Conservation (phyloP, 2,888 invertebrate genomes). For the Lamellibrachia columna region DNA sequence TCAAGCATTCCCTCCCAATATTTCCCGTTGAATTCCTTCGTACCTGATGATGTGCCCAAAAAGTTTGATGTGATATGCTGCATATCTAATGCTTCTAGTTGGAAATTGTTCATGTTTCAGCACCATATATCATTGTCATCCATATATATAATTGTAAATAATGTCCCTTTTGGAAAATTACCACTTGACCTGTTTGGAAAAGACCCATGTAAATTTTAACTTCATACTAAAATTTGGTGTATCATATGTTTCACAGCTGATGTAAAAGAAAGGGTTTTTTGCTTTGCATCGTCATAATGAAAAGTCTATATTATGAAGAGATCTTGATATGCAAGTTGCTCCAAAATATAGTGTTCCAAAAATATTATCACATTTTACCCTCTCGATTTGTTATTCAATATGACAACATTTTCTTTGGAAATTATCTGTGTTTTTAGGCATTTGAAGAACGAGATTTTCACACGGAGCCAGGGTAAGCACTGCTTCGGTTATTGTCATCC, state of each 20-base stretch:
- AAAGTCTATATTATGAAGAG: not conserved
- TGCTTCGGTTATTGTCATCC: not conserved
- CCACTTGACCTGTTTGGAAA: not conserved
- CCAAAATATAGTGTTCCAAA: not conserved
- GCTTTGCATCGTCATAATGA: not conserved
- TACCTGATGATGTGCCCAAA: too few species aligned
- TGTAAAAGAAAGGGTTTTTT: not conserved
- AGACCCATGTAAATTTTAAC: not conserved
- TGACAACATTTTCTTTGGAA: not conserved
- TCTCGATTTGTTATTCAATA: constrained; percentile 13
- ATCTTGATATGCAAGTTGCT: not conserved
- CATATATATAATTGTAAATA: not conserved
- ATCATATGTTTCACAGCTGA: not conserved
- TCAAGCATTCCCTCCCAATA: too few species aligned
- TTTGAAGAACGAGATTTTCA: constrained; percentile 84
- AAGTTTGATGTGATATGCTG: too few species aligned
- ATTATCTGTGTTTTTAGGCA: constrained; percentile 67
- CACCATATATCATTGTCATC: not conserved
- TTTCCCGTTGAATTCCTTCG: too few species aligned
- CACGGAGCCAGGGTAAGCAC: constrained; percentile 69
- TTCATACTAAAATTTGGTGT: not conserved
- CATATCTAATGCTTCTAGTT: too few species aligned
- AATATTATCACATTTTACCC: not conserved
- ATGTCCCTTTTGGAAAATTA: not conserved
- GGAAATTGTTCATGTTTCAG: too few species aligned